Base-by-base conservation (phyloP, 2,888 invertebrate genomes). In the Calephelis perditalis region DNA sequence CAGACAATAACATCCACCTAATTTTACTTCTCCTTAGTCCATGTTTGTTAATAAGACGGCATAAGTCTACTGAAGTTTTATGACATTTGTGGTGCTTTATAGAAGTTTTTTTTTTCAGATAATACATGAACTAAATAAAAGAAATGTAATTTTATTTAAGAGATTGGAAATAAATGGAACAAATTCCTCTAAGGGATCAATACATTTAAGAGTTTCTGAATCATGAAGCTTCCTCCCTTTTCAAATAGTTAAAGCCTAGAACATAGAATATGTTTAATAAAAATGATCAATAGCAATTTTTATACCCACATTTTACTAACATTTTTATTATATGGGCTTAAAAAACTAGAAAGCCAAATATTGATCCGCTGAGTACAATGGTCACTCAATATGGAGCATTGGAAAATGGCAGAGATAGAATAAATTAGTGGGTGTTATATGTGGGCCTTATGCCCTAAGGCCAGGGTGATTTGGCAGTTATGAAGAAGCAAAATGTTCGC, bases 401-500 rank as follows among this genome's bases (percentile, higher is more conserved):
- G 59, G 60, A 62, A 57, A 62, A 62, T 58, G 60, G 59, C 59
- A 59, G 64, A 67, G 64, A 57, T 40, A 63, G 56, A 61, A 63
- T 67, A 65, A 65, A 74, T 54, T 54, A 54, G 36, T 54, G 52
- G n/a, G 70, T 69, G 70, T 67, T 66, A 64, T 64, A 67, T 68
- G 68, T 74, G 84, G 86, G 86, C 81, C 77, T 71, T 73, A 75
- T 72, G 85, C 85, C 84, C 79, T 73, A 76, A 79, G 82, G 81
- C 78, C 74, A 78, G 79, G 77, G 74, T 71, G 75, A 82, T 78
- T 84, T 72, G 85, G 87, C 82, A 89, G 89, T 87, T 82, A 99
- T 99, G 99, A 99, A 99, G 97, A 98, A 98, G 94, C 99, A 99
- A 96, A 99, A 99, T 96, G 98, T 99, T 91, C 98, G 99, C 93